Evolutionary conservation across 2,888 invertebrate species (phyloP), one percentile per base, ranked within the genome.

Genomic region (Drosophila hamatofila): DNA sequence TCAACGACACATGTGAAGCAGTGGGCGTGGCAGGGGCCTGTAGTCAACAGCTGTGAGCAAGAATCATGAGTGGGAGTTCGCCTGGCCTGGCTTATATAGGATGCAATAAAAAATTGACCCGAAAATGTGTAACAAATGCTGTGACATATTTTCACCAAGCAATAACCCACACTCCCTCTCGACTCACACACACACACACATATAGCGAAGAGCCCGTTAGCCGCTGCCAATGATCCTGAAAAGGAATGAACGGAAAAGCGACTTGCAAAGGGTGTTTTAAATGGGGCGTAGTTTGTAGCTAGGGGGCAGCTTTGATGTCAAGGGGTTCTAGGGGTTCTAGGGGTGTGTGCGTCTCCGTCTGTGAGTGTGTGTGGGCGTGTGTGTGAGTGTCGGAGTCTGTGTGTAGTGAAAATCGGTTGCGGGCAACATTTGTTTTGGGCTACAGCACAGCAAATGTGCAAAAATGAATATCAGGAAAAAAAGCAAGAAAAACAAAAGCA

Each of bases 81-180:
- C 12, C 16, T 37, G 52, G 52, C 33, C 73, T 74, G 66, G 80
- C 78, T 80, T 75, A 64, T 78, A 83, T 78, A 57, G 68, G 48
- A 66, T 79, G 85, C 83, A 85, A 85, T 88, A 85, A 86, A 85
- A 88, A 85, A 85, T 81, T 85, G 85, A 85, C 88, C 85, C 85
- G 81, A 85, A 85, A 85, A 88, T 85, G 86, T 88, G 88, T 88
- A 86, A 88, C 86, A 86, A 86, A 86, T 86, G 86, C 77, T 86
- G 87, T 88, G 87, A 86, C 86, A 88, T 88, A 86, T 86, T 86
- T 88, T 83, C 88, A 77, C 79, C 66, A 64, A 86, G 8, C 48
- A 8, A 16, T 37, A 25, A 48, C 52, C 37, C 52, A 49, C 55
- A 41, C 41, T 25, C 46, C 16, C 46, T 9, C 9, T 2, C 12